Base-by-base conservation (phyloP, 2,113 vertebrate genomes). In the Anarrhichthys ocellatus region DNA sequence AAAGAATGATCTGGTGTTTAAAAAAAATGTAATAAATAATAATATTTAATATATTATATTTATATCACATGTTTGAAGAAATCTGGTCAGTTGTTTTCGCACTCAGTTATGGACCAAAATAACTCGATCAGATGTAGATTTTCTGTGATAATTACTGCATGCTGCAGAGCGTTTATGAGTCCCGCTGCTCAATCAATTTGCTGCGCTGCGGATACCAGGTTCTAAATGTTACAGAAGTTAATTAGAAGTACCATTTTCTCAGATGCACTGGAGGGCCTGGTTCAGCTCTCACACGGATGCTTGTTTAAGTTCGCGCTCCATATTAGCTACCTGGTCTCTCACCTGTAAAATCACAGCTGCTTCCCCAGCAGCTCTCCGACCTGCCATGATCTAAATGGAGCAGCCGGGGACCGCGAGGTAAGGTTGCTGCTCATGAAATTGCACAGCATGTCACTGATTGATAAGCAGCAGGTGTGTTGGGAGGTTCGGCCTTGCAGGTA, bases 141-240 rank as follows among this genome's bases (percentile, higher is more conserved):
- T n/a, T 44, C 64, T 80, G 82, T 59, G 82, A 80, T 83, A 70
- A 76, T 67, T 48, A 65, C 61, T 36, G 29, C 18, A 40, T 15
- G 66, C 87, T 29, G 36, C 74, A 67, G 80, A 65, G 75, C 27
- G 27, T 78, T 83, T 70, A 85, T 70, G 74, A 79, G 66, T 27
- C 66, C 40, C 5, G 24, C 70, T 48, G 80, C 66, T 81, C 64
- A 85, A 78, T 78, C 77, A 76, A 88, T 90, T 88, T 65, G 67
- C 83, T 29, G 74, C 83, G 0, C 83, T 70, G 66, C 78, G 73
- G 74, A 86, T 4, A 68, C 5, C 48, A 68, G 65, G 52, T 66
- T 83, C 52, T 88, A 56, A 81, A 83, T 79, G 83, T 81, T 73
- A 32, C 66, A 14, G n/a, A 65, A 76, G 67, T 79, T 76, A 81